These are phyloP conservation scores for Axea sp. DNA, from an alignment of 2,888 invertebrate species.

Conservation along the genomic window DNA sequence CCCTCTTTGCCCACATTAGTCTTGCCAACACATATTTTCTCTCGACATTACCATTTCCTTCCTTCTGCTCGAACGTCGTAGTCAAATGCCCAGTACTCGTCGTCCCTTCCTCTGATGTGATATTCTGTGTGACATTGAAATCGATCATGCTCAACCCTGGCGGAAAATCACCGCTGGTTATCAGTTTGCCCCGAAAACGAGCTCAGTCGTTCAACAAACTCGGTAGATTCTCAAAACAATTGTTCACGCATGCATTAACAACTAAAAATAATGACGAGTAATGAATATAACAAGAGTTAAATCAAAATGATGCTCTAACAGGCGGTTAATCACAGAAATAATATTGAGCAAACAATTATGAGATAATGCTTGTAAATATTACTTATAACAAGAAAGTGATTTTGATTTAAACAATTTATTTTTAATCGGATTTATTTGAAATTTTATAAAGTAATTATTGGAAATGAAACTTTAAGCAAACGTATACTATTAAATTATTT, in stretches of 20 bases:
- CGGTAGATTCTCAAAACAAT: conserved; percentile 18
- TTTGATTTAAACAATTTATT: too few species aligned
- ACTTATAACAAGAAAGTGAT: too few species aligned
- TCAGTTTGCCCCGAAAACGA: conserved; percentile 27
- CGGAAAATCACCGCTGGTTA: conserved; percentile 53
- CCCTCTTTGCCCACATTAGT: conserved; percentile 34
- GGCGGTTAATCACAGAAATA: too few species aligned
- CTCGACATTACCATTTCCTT: conserved; percentile 63
- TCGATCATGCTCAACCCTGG: conserved; percentile 56
- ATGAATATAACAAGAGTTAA: too few species aligned
- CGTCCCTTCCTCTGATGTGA: conserved; percentile 10
- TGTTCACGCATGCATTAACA: conserved; percentile 9
- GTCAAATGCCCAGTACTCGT: conserved; percentile 46
- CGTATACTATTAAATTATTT: too few species aligned
- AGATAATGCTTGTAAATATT: too few species aligned
- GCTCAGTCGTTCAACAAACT: conserved; percentile 29
- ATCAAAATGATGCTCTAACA: too few species aligned
- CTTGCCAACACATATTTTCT: conserved; percentile 62
- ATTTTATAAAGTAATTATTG: too few species aligned
- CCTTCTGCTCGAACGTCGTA: conserved; percentile 54
- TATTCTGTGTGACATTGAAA: conserved; percentile 55
- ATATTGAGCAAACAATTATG: too few species aligned
- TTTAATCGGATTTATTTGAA: too few species aligned
- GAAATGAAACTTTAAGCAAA: too few species aligned
- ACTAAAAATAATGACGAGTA: too few species aligned